Evolutionary conservation across 2,888 invertebrate genomes (phyloP).

Genomic region (Pristionchus maxplancki): DNA sequence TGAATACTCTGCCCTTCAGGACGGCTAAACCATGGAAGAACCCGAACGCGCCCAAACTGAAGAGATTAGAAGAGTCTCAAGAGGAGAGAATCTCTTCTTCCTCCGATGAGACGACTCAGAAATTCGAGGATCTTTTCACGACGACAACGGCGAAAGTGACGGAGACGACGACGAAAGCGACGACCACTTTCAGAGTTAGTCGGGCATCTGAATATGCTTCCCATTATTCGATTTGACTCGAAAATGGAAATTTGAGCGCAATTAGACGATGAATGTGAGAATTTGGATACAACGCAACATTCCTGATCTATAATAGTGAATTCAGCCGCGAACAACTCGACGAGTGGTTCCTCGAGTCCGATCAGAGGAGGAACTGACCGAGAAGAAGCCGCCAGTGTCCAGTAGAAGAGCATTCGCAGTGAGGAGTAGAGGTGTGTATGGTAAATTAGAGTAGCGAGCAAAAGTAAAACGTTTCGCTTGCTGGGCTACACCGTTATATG

Average conservation of each 20-base stretch:
- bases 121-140: constrained; percentile 49
- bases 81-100: constrained; percentile 16
- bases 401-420: constrained; percentile 39
- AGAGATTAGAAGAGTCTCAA: neutral
- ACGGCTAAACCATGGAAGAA: constrained; percentile 50
- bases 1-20: neutral
- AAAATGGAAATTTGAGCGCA: neutral
- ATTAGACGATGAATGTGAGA: neutral
- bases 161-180: constrained; percentile 50
- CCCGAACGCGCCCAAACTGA: constrained; percentile 28
- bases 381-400: neutral
- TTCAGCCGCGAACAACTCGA: constrained; percentile 3
- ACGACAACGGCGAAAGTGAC: constrained; percentile 27
- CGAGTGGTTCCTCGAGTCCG: neutral
- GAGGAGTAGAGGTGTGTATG: neutral
- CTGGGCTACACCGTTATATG: too few relatives aligned
- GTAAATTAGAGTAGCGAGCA: too few relatives aligned
- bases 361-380: neutral
- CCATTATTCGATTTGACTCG: too few relatives aligned
- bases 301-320: too few relatives aligned
- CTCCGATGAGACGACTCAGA: neutral
- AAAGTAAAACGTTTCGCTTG: too few relatives aligned
- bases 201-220: too few relatives aligned
- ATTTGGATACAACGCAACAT: neutral
- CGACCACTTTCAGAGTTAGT: neutral